Evolutionary conservation across 1,140 invertebrate genomes (phyloP), one percentile per base, ranked within the genome.

Genomic region (Drosophila saltans): DNA sequence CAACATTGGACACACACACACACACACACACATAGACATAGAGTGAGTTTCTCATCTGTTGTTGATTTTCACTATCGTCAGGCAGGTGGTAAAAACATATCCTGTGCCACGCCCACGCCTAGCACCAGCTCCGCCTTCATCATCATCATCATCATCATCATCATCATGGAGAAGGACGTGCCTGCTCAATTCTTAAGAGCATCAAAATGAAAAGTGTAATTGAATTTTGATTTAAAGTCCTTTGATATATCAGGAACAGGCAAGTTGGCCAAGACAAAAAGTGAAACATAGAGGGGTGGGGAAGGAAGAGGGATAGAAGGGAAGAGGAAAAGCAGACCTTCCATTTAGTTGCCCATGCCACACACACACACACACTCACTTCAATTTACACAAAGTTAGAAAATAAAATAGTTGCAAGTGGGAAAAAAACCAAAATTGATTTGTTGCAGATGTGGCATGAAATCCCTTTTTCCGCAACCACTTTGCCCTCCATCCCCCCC

Each of bases 191-290:
- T 60, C 68, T 74, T 80, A 63, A 80, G 64, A 80, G 78, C 78
- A 77, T 74, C 78, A 59, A 80, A 52, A 69, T 77, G 75, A 77
- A 80, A 80, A 80, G 70, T 73, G 78, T 80, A 80, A 80, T 80
- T 80, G 78, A 80, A 77, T 80, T 80, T 80, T 80, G 75, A 80
- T 77, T 80, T 80, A 80, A 80, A 77, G 70, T 77, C 75, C 78
- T 80, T 80, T 80, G 77, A 59, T 59, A 80, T 77, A 80, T 77
- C 78, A 73, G 69, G 57, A 59, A 59, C 57, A 74, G 66, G 73
- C 69, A 39, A 59, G 57, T 33, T 16, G 16, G 33, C 45, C 45
- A 52, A 52, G 45, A 52, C 45, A 52, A 52, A 52, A 52, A 52
- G 45, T 52, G 45, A 8, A 52, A 52, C 24, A 52, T 8, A 16